Conservation (phyloP, 2,888 invertebrate species). For the Arge pagana region DNA sequence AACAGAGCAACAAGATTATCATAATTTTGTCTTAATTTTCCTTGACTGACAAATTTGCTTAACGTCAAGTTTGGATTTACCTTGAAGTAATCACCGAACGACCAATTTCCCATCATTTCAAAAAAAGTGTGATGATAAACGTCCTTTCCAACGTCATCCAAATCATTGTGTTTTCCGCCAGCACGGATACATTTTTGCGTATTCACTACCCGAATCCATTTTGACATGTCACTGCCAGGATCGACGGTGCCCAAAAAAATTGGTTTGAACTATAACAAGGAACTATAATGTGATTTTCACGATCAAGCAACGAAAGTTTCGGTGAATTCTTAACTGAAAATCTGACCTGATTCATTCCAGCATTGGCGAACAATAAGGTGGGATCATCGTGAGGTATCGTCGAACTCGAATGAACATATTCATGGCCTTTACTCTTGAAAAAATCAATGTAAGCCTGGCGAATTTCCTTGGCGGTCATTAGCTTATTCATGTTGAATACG, state of each 20-base stretch:
- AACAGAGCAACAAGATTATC: too few species aligned
- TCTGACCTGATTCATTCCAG: slow-evolving; percentile 94
- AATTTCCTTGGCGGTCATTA: slow-evolving; percentile 77
- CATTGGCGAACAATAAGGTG: slow-evolving; percentile 95
- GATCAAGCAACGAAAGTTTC: not conserved
- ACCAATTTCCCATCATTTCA: slow-evolving; percentile 99
- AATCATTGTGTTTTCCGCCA: slow-evolving; percentile 98
- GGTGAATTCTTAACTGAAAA: not conserved
- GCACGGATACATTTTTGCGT: slow-evolving; percentile 99
- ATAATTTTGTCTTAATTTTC: not conserved
- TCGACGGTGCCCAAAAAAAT: slow-evolving; percentile 96
- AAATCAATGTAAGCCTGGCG: slow-evolving; percentile 87
- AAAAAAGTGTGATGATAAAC: slow-evolving; percentile 99
- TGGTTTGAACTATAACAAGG: slow-evolving; percentile 79
- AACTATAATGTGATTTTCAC: not conserved
- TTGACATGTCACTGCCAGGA: slow-evolving; percentile 94
- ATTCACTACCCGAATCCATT: slow-evolving; percentile 86
- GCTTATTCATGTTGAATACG: slow-evolving; percentile 61
- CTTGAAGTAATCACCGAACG: slow-evolving; percentile 99
- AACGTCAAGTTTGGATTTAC: slow-evolving; percentile 48
- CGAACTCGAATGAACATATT: slow-evolving; percentile 96
- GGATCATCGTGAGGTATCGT: slow-evolving; percentile 98
- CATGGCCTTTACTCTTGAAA: slow-evolving; percentile 84
- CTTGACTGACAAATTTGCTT: not conserved
- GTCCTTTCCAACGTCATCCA: slow-evolving; percentile 99